Evolutionary conservation across 1,140 invertebrate genomes (phyloP), one percentile per base, ranked within the genome.

Genomic region (Aphaenogaster rudis): DNA sequence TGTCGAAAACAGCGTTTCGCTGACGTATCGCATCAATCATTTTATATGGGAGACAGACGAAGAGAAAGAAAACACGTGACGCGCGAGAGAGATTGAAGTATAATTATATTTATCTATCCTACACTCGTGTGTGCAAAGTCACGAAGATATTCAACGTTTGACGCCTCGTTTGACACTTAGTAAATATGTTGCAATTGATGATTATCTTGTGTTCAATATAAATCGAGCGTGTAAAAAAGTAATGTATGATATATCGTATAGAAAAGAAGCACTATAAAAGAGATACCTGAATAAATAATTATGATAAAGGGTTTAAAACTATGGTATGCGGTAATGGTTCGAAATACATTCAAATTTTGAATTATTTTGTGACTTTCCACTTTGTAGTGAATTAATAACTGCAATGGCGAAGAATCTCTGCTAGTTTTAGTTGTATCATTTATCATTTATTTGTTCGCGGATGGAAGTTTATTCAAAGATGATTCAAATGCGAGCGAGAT

Each of bases 1-100:
- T 90, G 91, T 93, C 91, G 90, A 93, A 93, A 93, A 93, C 90
- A 87, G 63, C 81, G 42, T 86, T 88, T 66, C 71, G 45, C 54
- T 54, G 52, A 57, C 63, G 63, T 88, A 76, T 86, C 72, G 33
- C 72, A 88, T 88, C 86, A 88, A 88, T 88, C 86, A 88, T 28
- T 72, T 74, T 85, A 54, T 69, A 52, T 17, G n/a, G 28, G 57
- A 64, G 67, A 84, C 71, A 74, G 36, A 72, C n/a, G n/a, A 54
- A 50, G 84, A 86, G 15, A 54, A 33, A 79, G 28, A 76, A 36
- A 76, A 17, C 13, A 9, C 15, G 6, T 5, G 5, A 28, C 7
- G 3, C 39, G 17, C 1, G n/a, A 42, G 64, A 67, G 39, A 50
- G 15, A 74, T 59, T 63, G 28, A 48, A 50, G 13, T 67, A 33